Base-by-base conservation (phyloP, 2,888 invertebrate genomes). In the Anarsia innoxiella region DNA sequence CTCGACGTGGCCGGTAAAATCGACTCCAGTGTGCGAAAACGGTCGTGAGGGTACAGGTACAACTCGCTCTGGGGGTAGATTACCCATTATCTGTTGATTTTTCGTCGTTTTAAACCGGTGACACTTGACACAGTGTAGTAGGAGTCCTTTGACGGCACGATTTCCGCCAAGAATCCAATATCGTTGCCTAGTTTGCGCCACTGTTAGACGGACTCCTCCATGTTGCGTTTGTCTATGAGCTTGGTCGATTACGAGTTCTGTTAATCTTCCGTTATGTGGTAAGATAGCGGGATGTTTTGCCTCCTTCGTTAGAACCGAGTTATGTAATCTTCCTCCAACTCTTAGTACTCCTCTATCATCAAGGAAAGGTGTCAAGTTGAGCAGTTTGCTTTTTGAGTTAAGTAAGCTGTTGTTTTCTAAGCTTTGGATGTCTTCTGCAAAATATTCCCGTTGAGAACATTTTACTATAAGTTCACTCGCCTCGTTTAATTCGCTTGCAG, bases 1-100 rank as follows among this genome's bases (percentile, higher is more conserved):
- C 1, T 28, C 28, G 2, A 28, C 34, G 12, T 36, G 32, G 1
- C 42, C 44, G 2, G 41, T 41, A 23, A 40, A 45, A 26, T 42
- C 44, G 1, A 45, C 38, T 1, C 41, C 42, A 3, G 37, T 30
- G 23, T 42, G 38, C 1, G 33, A 26, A n/a, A 42, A 45, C 3
- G 42, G 36, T 5, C 40, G 31, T 0, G 45, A 38, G n/a, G 40
- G 31, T 9, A n/a, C n/a, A n/a, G n/a, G n/a, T n/a, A 12, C 34
- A 1, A 31, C 33, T n/a, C 44, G 5, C 1, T 29, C 27, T 10
- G 12, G 10, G 0, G 44, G 44, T 6, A 42, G 25, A 13, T 40
- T 12, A 2, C 33, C 41, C 44, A 45, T 40, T 0, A 45, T 9
- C 31, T 45, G 41, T 4, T 31, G 9, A 13, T 25, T 31, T 23